Base-by-base conservation (phyloP, 2,888 invertebrate species). In the Brachylomia viminalis region DNA sequence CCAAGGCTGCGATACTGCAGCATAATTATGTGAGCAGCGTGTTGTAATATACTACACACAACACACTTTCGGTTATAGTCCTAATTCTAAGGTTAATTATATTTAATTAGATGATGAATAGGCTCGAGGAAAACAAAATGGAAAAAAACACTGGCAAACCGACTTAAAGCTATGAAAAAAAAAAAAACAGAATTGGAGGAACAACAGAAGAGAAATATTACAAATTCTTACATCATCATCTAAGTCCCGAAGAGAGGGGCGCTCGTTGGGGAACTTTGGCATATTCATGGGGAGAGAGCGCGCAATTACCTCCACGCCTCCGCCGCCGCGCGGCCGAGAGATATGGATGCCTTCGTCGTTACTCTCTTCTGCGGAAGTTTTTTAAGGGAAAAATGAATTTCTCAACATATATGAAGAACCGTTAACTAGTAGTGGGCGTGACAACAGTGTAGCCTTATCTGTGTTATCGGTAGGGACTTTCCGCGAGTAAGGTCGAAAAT, bases 231-330 rank as follows among this genome's bases (percentile, higher is more conserved):
- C 97, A 91, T 97, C 95, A 79, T 97, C 97, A 74, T 97, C 97
- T 30, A 91, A 83, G 6, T 95, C 95, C 72, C 92, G 90, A 2
- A 83, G 86, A 15, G 87, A 79, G 3, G 89, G 87, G 15, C 93
- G 91, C 13, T 93, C 94, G 77, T 91, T 90, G 70, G 97, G 96
- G 90, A 98, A 97, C 77, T 92, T 92, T 93, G 98, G 98, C 94
- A 98, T 98, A 92, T 97, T 97, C 92, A 98, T 98, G 58, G 98
- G 98, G 90, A 98, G 95, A 84, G 98, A 98, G 92, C 98, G 98
- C 62, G 98, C 98, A 85, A 98, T 95, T 77, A 97, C 96, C 33
- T 94, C 93, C 49, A 92, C 94, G 65, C 92, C 92, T 77, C 93
- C 91, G 92, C 96, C 93, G 92, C 96, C 93, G 87, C 97, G 96